Conservation (phyloP, 1,140 invertebrate species). For the Bursaphelenchus mucronatus region DNA sequence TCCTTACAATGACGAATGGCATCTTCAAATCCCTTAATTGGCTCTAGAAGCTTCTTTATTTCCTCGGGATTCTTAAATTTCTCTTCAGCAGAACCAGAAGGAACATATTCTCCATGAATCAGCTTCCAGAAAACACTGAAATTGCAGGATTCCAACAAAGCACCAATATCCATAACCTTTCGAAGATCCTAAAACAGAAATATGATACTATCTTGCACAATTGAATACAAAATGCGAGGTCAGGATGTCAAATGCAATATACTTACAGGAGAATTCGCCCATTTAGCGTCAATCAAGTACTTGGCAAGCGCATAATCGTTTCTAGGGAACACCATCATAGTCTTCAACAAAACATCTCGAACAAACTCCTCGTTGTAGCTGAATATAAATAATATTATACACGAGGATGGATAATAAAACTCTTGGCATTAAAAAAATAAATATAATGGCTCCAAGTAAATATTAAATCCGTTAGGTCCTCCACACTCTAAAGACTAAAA, state of each 20-base stretch:
- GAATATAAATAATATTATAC: conserved; percentile 7
- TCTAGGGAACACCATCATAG: conserved; percentile 57
- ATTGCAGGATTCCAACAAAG: conserved; percentile 55
- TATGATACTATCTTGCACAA: not conserved
- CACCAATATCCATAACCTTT: conserved; percentile 49
- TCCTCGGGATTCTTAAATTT: conserved; percentile 58
- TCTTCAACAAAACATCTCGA: conserved; percentile 52
- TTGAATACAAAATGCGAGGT: not conserved
- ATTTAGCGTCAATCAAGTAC: conserved; percentile 53
- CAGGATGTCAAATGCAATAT: not conserved
- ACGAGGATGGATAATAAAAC: not conserved
- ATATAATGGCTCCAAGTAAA: no score
- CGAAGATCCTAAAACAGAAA: conserved; percentile 47
- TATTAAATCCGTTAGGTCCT: no score
- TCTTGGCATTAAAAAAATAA: not conserved
- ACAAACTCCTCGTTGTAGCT: conserved; percentile 58
- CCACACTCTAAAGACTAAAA: not conserved
- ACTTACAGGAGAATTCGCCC: conserved; percentile 42
- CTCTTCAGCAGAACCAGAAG: conserved; percentile 49
- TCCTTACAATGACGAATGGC: conserved; percentile 81
- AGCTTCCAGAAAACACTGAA: conserved; percentile 67
- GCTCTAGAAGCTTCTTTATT: conserved; percentile 56
- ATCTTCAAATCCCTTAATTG: conserved; percentile 82
- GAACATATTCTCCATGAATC: conserved; percentile 66
- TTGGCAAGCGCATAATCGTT: conserved; percentile 58